A percentile compares a stretch with the other conserved stretches of the same genome.
phyloP scores from a whole-genome alignment of 2,113 vertebrate genomes.

The Erinaceus europaeus region DNA sequence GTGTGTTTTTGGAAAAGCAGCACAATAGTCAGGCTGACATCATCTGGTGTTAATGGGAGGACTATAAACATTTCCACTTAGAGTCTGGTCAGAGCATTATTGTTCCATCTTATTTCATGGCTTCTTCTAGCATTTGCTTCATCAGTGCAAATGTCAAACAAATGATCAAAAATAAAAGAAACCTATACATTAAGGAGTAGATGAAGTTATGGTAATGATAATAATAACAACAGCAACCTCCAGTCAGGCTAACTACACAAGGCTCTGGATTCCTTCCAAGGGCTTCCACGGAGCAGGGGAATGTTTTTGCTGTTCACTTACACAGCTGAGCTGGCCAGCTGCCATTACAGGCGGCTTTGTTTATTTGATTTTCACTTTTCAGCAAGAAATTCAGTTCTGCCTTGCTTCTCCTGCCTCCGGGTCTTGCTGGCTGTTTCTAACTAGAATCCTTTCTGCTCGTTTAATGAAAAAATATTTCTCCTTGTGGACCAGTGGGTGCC shows the following conservation, averaged over 20 bases:
- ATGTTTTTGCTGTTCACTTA: slow-evolving; percentile 67
- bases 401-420: slow-evolving; percentile 56
- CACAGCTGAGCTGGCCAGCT: slow-evolving; percentile 71
- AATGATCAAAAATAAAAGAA: slow-evolving; percentile 34
- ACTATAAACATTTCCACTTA: slow-evolving; percentile 19
- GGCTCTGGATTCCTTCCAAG: slow-evolving; percentile 70
- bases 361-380: slow-evolving; percentile 77
- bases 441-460: not conserved
- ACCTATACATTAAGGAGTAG: slow-evolving; percentile 30
- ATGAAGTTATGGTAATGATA: slow-evolving; percentile 22
- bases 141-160: not conserved
- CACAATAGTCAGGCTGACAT: slow-evolving; percentile 46
- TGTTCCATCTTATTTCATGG: slow-evolving; percentile 23
- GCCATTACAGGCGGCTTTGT: slow-evolving; percentile 43
- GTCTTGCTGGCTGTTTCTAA: slow-evolving; percentile 42
- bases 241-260: not conserved
- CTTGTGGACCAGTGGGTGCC: slow-evolving; percentile 5
- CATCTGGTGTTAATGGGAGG: slow-evolving; percentile 38
- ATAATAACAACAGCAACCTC: not conserved
- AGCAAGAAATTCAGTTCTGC: slow-evolving; percentile 65
- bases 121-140: slow-evolving; percentile 29
- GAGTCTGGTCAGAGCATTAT: slow-evolving; percentile 39
- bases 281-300: slow-evolving; percentile 62
- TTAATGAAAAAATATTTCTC: slow-evolving; percentile 58
- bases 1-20: slow-evolving; percentile 40